Conservation (phyloP, 2,888 invertebrate species). For the Drosophila anomelani region DNA sequence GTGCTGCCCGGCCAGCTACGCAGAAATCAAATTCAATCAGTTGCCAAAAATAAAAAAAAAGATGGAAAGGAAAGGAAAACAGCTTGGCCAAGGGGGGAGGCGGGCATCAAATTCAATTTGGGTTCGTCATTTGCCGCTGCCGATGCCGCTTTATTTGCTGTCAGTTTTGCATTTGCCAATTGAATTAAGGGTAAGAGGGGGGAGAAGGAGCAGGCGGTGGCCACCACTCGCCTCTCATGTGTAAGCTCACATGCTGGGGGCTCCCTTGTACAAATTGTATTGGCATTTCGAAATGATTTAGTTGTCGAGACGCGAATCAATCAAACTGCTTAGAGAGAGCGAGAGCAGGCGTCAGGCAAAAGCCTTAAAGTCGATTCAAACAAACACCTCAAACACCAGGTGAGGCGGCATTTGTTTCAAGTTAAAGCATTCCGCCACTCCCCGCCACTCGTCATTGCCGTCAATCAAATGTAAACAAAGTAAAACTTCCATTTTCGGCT, state of each 20-base stretch:
- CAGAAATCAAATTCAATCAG: slow-evolving; percentile 50
- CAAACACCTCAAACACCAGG: slow-evolving; percentile 5
- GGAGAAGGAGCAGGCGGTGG: background rate
- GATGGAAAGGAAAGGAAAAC: background rate
- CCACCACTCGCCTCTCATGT: background rate
- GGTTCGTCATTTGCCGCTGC: slow-evolving; percentile 46
- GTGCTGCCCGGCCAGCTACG: slow-evolving; percentile 20
- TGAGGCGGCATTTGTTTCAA: slow-evolving; percentile 19
- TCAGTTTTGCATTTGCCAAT: slow-evolving; percentile 69
- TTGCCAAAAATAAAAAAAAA: slow-evolving; percentile 14
- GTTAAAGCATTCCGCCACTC: background rate
- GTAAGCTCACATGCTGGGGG: slow-evolving; percentile 8
- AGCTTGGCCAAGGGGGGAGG: background rate
- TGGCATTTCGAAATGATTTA: slow-evolving; percentile 69
- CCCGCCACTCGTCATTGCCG: background rate
- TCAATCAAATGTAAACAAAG: slow-evolving; percentile 39
- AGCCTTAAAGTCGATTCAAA: slow-evolving; percentile 40
- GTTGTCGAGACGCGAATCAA: slow-evolving; percentile 59
- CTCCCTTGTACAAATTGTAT: slow-evolving; percentile 44
- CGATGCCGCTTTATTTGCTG: slow-evolving; percentile 42
- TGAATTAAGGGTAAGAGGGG: slow-evolving; percentile 49
- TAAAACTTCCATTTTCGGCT: slow-evolving; percentile 33
- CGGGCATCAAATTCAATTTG: slow-evolving; percentile 65
- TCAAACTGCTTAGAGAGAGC: slow-evolving; percentile 33
- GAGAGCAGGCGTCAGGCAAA: background rate